These are phyloP conservation scores for Ctenochaetus hawaiiensis DNA, from an alignment of 2,797 vertebrate species.

Conservation along the genomic window DNA sequence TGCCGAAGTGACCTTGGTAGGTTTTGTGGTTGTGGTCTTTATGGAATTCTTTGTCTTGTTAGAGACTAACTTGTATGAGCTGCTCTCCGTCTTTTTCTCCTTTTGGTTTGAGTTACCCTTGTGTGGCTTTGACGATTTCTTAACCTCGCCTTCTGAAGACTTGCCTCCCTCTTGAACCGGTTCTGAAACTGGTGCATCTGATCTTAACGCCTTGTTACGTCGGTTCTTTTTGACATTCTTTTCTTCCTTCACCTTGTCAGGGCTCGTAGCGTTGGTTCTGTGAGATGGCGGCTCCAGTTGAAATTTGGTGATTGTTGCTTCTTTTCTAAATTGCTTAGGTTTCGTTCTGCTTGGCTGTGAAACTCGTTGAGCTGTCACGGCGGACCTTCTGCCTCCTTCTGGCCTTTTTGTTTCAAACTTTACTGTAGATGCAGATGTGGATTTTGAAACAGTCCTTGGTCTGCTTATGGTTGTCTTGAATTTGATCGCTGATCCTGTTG, in stretches of 20 bases:
- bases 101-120: constrained; percentile 34
- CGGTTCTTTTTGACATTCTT: constrained; percentile 43
- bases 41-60: constrained; percentile 34
- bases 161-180: constrained; percentile 18
- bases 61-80: constrained; percentile 43
- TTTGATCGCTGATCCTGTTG: constrained; percentile 46
- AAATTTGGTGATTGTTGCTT: constrained; percentile 71
- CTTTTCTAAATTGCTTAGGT: constrained; percentile 45
- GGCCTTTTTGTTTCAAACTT: constrained; percentile 51
- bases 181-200: constrained; percentile 52
- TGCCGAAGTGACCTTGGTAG: no score
- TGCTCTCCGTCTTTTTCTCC: constrained; percentile 28
- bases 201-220: constrained; percentile 41
- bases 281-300: constrained; percentile 80
- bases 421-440: constrained; percentile 37
- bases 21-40: constrained; percentile 43
- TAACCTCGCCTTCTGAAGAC: not conserved
- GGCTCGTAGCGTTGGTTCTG: constrained; percentile 47
- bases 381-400: constrained; percentile 31
- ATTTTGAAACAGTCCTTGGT: constrained; percentile 37
- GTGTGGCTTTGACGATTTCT: constrained; percentile 11
- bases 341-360: constrained; percentile 50
- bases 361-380: constrained; percentile 46
- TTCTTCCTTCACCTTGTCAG: constrained; percentile 49
- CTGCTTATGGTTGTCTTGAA: constrained; percentile 50